Percentiles rank a stretch among this genome's conserved stretches.
phyloP scores from a whole-genome alignment of 2,113 vertebrate genomes.

The Sapajus apella region DNA sequence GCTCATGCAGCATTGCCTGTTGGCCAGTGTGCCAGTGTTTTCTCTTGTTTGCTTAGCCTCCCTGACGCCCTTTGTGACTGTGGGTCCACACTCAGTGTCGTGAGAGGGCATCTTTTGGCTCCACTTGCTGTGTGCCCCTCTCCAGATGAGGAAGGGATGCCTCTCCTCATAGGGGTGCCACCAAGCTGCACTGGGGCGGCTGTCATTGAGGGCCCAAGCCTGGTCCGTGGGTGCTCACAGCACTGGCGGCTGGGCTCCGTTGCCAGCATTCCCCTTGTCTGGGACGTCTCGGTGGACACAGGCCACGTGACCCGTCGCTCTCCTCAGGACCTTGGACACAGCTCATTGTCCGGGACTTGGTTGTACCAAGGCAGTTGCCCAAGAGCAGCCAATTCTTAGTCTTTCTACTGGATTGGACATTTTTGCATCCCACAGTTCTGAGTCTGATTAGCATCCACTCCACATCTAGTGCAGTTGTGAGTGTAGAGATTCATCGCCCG shows the following conservation, averaged over 20 bases:
- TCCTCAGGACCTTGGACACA: too few species aligned
- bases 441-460: background rate
- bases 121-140: background rate
- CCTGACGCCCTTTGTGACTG: background rate
- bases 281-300: background rate
- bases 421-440: background rate
- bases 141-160: background rate
- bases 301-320: fast-evolving
- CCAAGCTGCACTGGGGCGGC: background rate
- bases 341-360: background rate
- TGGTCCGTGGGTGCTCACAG: background rate
- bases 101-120: background rate
- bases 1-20: too few species aligned
- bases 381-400: fast-evolving
- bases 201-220: too few species aligned
- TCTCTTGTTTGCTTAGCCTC: background rate
- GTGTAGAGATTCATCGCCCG: too few species aligned
- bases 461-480: background rate
- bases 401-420: background rate
- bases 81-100: background rate
- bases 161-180: background rate
- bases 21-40: background rate
- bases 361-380: background rate
- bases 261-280: background rate
- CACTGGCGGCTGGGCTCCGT: background rate